Evolutionary conservation across 2,113 vertebrate species (phyloP), one percentile per base, ranked within the genome.

Genomic region (Agapornis roseicollis): DNA sequence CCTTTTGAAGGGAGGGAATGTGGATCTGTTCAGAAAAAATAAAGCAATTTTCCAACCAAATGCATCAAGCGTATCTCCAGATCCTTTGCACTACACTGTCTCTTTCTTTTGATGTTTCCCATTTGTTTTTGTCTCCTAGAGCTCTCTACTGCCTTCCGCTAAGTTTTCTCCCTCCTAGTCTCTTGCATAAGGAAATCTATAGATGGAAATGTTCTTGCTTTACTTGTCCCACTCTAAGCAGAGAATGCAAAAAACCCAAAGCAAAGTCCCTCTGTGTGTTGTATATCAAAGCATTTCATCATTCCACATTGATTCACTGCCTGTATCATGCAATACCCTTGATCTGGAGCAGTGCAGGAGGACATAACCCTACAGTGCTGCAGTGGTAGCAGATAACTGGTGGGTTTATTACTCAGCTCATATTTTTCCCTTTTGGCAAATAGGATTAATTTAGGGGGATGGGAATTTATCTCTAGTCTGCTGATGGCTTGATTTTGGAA

Each of bases 181-280:
- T 72, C 69, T 65, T 49, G 52, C 65, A n/a, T 2, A 46, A 76
- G 58, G 41, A 78, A 89, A 83, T 49, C 13, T 47, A 71, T 12
- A 39, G 47, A 65, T 56, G 23, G 73, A 71, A 92, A 81, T 0
- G 1, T 5, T 7, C 52, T 76, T 71, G 28, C 39, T 69, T 95
- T 84, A 25, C 18, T 52, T 74, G 35, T 84, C 23, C 50, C 19
- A 11, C 17, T 83, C 65, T 61, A 56, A 80, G 47, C 37, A 56
- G 58, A 63, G 46, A 90, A 37, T 89, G n/a, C 44, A 95, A 96
- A 92, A 31, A 80, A 74, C 64, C 71, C 47, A 64, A 88, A 95
- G 49, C 41, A 6, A 55, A 44, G 55, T 60, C 80, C 72, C 5
- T 4, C 1, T 22, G 29, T 39, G 55, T 92, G 61, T 47, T 2